Percentiles rank a stretch among this genome's conserved stretches.
Conservation (phyloP, 2,113 vertebrate species). For the Emydura subglobosa region DNA sequence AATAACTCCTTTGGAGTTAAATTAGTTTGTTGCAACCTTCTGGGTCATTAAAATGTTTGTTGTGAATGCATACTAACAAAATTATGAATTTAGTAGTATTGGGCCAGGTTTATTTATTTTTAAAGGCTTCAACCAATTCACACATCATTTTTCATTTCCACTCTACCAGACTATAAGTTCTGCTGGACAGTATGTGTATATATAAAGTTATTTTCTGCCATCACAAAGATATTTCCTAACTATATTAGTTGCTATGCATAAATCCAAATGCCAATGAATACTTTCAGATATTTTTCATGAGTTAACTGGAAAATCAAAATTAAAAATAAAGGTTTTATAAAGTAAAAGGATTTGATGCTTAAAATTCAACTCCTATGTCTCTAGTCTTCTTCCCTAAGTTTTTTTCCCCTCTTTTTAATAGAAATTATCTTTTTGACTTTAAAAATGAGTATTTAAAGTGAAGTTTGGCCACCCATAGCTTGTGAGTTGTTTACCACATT, state of each 20-base stretch:
- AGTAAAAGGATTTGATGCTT: not conserved
- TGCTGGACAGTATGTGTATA: not conserved
- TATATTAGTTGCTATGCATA: not conserved
- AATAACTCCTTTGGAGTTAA: not conserved
- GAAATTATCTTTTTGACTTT: not conserved
- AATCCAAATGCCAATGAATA: constrained; percentile 8
- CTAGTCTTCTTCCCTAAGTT: not conserved
- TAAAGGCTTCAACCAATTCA: constrained; percentile 51
- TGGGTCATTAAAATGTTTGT: constrained; percentile 61
- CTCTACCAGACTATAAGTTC: constrained; percentile 31
- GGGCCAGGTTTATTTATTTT: constrained; percentile 43
- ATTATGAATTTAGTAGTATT: not conserved
- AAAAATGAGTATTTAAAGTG: not conserved
- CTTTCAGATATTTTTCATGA: not conserved
- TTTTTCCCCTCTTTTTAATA: not conserved
- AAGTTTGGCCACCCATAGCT: not conserved
- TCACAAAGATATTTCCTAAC: constrained; percentile 21
- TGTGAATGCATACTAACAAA: constrained; percentile 39
- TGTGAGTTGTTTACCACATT: not conserved
- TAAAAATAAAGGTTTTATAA: not conserved
- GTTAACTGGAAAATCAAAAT: constrained; percentile 28
- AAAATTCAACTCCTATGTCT: not conserved
- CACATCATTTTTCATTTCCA: not conserved
- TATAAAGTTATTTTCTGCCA: not conserved
- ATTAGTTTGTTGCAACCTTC: constrained; percentile 35